A percentile compares a stretch with the other conserved stretches of the same genome.
Evolutionary conservation across 1,140 invertebrate species (phyloP).

Genomic region (Eumaeus atala): DNA sequence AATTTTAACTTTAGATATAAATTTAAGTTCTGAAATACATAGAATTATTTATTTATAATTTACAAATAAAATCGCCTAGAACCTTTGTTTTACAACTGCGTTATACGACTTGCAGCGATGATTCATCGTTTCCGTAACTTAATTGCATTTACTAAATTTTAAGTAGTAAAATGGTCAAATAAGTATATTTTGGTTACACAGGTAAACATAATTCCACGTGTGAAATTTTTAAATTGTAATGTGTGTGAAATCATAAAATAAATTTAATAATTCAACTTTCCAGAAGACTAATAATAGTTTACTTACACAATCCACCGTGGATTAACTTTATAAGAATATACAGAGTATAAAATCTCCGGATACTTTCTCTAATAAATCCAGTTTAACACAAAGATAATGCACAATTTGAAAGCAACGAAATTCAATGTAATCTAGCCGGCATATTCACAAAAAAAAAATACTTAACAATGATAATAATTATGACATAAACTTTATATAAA

Average conservation of each 20-base stretch:
- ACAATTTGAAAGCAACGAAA: slow-evolving; percentile 6
- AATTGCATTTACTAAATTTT: too few species aligned
- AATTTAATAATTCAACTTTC: background rate
- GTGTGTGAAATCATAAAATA: background rate
- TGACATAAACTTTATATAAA: slow-evolving; percentile 57
- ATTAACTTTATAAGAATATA: background rate
- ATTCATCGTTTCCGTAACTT: background rate
- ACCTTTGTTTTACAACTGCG: slow-evolving; percentile 1
- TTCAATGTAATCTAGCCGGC: slow-evolving; percentile 2
- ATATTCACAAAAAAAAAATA: slow-evolving; percentile 24
- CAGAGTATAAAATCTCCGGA: background rate
- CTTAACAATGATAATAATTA: slow-evolving; percentile 25
- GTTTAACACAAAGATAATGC: background rate
- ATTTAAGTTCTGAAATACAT: background rate
- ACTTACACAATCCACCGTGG: too few species aligned
- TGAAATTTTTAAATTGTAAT: background rate
- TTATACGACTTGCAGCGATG: slow-evolving; percentile 6
- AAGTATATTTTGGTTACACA: too few species aligned
- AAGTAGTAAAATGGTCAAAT: too few species aligned
- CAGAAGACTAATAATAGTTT: too few species aligned
- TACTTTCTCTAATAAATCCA: background rate
- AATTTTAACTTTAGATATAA: background rate
- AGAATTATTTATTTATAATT: background rate
- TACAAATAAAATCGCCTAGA: background rate
- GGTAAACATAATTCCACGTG: background rate